Evolutionary conservation across 1,140 invertebrate species (phyloP).

Genomic region (Trichonephila inaurata): DNA sequence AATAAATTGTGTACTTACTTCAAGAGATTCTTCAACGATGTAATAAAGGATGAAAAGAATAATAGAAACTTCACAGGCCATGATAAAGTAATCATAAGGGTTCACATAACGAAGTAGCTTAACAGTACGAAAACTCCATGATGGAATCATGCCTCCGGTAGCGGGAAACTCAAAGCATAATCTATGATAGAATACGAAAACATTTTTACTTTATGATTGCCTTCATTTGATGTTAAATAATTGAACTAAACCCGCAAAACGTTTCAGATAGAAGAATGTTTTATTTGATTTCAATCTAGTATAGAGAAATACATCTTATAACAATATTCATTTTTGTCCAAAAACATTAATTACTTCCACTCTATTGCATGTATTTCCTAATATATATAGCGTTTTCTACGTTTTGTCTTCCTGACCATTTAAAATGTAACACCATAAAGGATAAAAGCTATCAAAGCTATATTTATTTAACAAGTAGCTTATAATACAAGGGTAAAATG

Average conservation of each 20-base stretch:
- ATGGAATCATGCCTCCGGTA: conserved; percentile 87
- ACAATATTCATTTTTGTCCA: background rate
- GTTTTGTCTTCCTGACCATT: background rate
- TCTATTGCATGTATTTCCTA: background rate
- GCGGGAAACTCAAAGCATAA: conserved; percentile 84
- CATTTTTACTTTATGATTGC: too few relatives aligned
- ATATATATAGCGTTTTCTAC: background rate
- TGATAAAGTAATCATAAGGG: conserved; percentile 83
- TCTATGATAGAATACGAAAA: background rate
- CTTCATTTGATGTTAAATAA: too few relatives aligned
- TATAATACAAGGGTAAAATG: background rate
- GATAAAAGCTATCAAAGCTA: background rate
- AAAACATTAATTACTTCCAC: background rate
- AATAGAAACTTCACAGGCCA: conserved; percentile 85
- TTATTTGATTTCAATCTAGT: background rate
- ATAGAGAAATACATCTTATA: background rate
- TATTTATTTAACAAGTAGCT: background rate
- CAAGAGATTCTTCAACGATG: conserved; percentile 85
- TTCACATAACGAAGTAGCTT: conserved; percentile 85
- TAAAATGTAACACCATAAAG: background rate
- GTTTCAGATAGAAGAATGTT: background rate
- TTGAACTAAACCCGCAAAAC: background rate
- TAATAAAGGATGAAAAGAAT: conserved; percentile 86
- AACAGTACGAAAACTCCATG: conserved; percentile 83
- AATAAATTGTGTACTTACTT: conserved; percentile 80